A percentile compares a stretch with the other conserved stretches of the same genome.
Evolutionary conservation across 2,113 vertebrate genomes (phyloP).

Genomic region (Chionis minor): DNA sequence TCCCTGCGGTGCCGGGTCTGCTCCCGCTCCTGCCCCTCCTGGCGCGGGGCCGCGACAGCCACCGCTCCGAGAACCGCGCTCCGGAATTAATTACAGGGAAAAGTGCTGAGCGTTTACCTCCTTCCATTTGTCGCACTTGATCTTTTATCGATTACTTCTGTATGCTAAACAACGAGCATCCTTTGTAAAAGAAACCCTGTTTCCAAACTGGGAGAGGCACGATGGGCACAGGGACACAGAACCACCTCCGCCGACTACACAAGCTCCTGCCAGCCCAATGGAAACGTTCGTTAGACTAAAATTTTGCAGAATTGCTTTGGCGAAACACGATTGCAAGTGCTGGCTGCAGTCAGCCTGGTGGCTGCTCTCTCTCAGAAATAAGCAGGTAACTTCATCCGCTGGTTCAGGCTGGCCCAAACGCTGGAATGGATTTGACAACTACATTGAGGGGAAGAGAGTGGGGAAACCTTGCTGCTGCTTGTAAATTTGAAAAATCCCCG

Average conservation of each 20-base stretch:
- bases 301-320: neutral
- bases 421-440: neutral
- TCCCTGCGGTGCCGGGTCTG: neutral
- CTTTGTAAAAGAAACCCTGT: neutral
- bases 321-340: fast-evolving
- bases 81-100: constrained; percentile 40
- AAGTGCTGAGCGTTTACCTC: constrained; percentile 41
- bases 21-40: constrained; percentile 1
- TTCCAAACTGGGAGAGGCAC: neutral
- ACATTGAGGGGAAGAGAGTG: fast-evolving
- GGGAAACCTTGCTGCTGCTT: neutral
- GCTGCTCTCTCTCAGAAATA: neutral
- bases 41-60: neutral
- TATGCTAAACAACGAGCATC: neutral
- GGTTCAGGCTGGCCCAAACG: neutral
- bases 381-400: neutral
- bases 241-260: neutral
- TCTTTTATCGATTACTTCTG: constrained; percentile 7
- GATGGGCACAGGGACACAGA: neutral
- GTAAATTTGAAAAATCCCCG: neutral
- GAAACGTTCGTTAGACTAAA: neutral
- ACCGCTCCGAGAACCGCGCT: neutral
- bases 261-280: neutral
- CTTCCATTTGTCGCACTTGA: neutral
- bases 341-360: neutral